A percentile compares a stretch with the other conserved stretches of the same genome.
Evolutionary conservation across 2,888 invertebrate genomes (phyloP).

Genomic region (Eristalis pertinax): DNA sequence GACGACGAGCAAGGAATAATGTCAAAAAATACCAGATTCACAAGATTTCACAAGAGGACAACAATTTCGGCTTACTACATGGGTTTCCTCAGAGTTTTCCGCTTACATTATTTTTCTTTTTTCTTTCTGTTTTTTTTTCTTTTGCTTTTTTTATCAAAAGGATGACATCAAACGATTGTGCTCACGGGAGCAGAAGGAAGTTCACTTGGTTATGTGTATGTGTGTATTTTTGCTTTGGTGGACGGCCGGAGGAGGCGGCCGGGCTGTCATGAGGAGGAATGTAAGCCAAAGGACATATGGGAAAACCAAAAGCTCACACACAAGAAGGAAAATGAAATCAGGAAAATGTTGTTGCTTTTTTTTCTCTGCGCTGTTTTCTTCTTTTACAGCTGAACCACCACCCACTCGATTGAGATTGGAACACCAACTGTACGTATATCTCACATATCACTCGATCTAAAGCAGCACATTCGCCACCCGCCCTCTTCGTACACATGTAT

Average conservation of each 20-base stretch:
- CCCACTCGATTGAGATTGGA: neutral
- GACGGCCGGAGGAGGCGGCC: too few relatives aligned
- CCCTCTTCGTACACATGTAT: neutral
- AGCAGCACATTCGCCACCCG: neutral
- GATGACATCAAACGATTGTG: constrained; percentile 61
- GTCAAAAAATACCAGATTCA: constrained; percentile 30
- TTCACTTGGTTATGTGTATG: neutral
- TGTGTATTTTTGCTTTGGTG: neutral
- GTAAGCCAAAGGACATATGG: constrained; percentile 37
- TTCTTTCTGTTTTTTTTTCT: neutral
- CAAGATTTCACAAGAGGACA: constrained; percentile 40
- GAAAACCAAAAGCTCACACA: constrained; percentile 5
- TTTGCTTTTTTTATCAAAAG: constrained; percentile 32
- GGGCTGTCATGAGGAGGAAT: neutral
- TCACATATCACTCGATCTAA: neutral
- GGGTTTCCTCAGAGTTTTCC: neutral
- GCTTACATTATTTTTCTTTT: neutral
- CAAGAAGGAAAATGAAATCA: constrained; percentile 58
- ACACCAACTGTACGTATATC: neutral
- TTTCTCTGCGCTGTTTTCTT: too few relatives aligned
- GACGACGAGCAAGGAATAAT: constrained; percentile 26
- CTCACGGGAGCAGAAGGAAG: constrained; percentile 30
- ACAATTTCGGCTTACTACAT: constrained; percentile 21
- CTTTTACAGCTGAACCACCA: neutral
- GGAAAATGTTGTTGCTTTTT: constrained; percentile 8